These are phyloP conservation scores for Lucinisca nassula DNA, from an alignment of 2,888 invertebrate species.

Conservation along the genomic window DNA sequence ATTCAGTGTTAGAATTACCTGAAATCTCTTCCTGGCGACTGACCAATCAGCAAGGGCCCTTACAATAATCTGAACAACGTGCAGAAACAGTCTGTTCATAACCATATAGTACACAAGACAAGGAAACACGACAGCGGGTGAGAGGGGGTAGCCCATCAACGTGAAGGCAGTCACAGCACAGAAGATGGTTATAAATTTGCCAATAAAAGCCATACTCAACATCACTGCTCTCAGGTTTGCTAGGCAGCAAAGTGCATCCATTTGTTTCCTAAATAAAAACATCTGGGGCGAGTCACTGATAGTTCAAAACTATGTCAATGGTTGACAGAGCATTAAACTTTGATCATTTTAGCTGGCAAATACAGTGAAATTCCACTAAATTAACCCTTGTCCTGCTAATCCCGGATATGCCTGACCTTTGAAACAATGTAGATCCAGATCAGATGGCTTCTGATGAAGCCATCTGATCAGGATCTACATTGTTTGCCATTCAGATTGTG, in stretches of 20 bases:
- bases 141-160: neutral
- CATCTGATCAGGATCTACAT: too few relatives aligned
- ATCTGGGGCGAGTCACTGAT: too few relatives aligned
- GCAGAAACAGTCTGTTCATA: neutral
- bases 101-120: neutral
- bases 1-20: neutral
- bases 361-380: too few relatives aligned
- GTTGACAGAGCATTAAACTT: too few relatives aligned
- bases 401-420: too few relatives aligned
- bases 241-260: neutral
- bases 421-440: too few relatives aligned
- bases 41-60: neutral
- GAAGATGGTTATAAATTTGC: slow-evolving; percentile 28
- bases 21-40: neutral
- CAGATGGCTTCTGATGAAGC: too few relatives aligned
- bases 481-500: too few relatives aligned
- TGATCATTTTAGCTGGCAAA: too few relatives aligned
- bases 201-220: slow-evolving; percentile 21
- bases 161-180: neutral
- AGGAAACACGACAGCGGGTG: neutral
- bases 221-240: neutral
- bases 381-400: too few relatives aligned
- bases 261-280: slow-evolving; percentile 2
- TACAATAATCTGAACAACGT: neutral
- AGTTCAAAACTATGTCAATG: too few relatives aligned